Conservation (phyloP, 2,113 vertebrate genomes). For the Leptobrachium ailaonicum region DNA sequence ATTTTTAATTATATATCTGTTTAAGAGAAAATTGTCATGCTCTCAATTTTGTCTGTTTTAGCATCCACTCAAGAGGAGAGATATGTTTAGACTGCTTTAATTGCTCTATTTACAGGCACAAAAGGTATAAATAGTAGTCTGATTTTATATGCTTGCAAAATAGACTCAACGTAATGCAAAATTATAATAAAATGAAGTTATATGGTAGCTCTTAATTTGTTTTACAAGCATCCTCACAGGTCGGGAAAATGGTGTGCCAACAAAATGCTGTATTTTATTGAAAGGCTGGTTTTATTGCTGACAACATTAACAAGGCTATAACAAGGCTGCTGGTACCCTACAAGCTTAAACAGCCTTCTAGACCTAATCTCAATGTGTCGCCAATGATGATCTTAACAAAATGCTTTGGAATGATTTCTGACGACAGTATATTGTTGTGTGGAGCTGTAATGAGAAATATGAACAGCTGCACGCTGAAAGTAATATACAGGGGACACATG, state of each 20-base stretch:
- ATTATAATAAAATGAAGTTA: conserved; percentile 49
- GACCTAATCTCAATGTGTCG: background rate
- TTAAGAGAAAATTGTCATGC: conserved; percentile 77
- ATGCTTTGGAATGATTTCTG: background rate
- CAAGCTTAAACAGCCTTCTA: conserved; percentile 46
- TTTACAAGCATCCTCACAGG: conserved; percentile 60
- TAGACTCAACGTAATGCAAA: conserved; percentile 37
- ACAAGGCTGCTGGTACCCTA: conserved; percentile 63
- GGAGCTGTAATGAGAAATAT: background rate
- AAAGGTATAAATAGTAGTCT: conserved; percentile 57
- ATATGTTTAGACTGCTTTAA: conserved; percentile 74
- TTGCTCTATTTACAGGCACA: conserved; percentile 53
- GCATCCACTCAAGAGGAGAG: conserved; percentile 68
- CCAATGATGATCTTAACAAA: background rate
- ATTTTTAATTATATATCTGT: conserved; percentile 93
- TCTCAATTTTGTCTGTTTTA: conserved; percentile 71
- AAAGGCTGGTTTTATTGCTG: conserved; percentile 65
- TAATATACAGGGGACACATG: too few relatives aligned
- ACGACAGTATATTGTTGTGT: background rate
- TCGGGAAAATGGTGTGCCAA: conserved; percentile 70
- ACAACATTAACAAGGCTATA: conserved; percentile 64
- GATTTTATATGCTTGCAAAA: conserved; percentile 7
- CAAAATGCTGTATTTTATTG: conserved; percentile 79
- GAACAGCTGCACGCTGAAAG: background rate
- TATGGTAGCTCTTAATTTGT: conserved; percentile 42